Evolutionary conservation across 35 echinoderm and acorn worm species (phyloP).

Genomic region (Apostichopus parvimensis): DNA sequence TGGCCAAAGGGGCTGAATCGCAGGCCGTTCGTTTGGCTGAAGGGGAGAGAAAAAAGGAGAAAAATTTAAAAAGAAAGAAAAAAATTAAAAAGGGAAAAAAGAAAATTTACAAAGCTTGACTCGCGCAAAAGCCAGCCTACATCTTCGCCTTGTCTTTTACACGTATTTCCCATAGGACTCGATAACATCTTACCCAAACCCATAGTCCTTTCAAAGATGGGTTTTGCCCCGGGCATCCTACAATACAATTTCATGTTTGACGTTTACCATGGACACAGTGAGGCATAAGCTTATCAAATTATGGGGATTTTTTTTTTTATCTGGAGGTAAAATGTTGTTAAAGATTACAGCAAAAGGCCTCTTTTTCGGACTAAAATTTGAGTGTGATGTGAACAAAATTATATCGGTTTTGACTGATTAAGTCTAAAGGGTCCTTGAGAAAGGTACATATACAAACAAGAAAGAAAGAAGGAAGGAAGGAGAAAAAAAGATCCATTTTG

Average conservation of each 20-base stretch:
- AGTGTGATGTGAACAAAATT: not conserved
- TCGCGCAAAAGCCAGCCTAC: constrained; percentile 27
- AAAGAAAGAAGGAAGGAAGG: too few species aligned
- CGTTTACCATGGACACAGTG: constrained; percentile 2
- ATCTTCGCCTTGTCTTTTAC: constrained; percentile 36
- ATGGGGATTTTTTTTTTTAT: not conserved
- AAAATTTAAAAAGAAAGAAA: not conserved
- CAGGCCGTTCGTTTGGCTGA: not conserved
- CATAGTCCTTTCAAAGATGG: constrained; percentile 38
- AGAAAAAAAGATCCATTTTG: not conserved
- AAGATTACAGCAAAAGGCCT: not conserved
- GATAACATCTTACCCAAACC: constrained; percentile 25
- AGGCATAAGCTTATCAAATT: constrained; percentile 13
- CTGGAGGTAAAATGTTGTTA: constrained; percentile 1
- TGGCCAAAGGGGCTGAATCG: not conserved
- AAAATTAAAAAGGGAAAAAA: not conserved
- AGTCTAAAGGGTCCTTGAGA: not conserved
- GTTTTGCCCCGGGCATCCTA: not conserved
- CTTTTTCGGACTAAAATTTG: not conserved
- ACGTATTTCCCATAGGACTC: constrained; percentile 39
- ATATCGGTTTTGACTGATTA: not conserved
- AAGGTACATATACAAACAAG: too few species aligned
- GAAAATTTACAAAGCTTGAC: not conserved
- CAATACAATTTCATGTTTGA: constrained; percentile 36
- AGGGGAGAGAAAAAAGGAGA: not conserved